Conservation (phyloP, 2,888 invertebrate genomes). For the Mantis religiosa region DNA sequence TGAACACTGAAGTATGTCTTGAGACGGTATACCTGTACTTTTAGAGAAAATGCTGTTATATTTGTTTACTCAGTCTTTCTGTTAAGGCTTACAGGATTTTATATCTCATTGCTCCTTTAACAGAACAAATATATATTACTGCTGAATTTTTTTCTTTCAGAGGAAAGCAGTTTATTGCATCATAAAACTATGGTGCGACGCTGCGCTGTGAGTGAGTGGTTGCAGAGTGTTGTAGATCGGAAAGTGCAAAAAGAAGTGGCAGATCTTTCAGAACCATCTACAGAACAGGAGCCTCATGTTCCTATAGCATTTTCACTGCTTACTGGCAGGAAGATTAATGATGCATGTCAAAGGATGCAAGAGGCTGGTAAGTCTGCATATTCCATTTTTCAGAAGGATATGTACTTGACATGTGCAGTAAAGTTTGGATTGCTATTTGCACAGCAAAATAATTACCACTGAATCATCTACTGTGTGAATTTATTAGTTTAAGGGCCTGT, state of each 20-base stretch:
- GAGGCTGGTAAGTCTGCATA: conserved; percentile 30
- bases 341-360: conserved; percentile 44
- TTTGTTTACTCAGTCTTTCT: too few relatives aligned
- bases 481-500: too few relatives aligned
- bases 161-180: conserved; percentile 12
- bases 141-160: not conserved
- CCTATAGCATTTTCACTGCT: conserved; percentile 43
- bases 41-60: too few relatives aligned
- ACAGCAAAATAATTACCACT: too few relatives aligned
- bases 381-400: too few relatives aligned
- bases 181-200: conserved; percentile 55
- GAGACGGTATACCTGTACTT: too few relatives aligned
- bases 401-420: too few relatives aligned
- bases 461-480: too few relatives aligned
- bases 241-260: conserved; percentile 41
- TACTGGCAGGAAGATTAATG: conserved; percentile 45
- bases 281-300: conserved; percentile 43
- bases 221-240: conserved; percentile 51
- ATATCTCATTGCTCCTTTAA: too few relatives aligned
- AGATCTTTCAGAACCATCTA: conserved; percentile 38
- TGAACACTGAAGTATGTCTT: too few relatives aligned
- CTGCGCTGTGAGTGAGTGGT: conserved; percentile 61
- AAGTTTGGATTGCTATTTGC: too few relatives aligned
- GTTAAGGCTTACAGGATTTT: too few relatives aligned
- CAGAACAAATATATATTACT: not conserved